Percentiles rank a stretch among this genome's conserved stretches.
Conservation (phyloP, 2,797 vertebrate genomes). For the Sarcophilus harrisii region DNA sequence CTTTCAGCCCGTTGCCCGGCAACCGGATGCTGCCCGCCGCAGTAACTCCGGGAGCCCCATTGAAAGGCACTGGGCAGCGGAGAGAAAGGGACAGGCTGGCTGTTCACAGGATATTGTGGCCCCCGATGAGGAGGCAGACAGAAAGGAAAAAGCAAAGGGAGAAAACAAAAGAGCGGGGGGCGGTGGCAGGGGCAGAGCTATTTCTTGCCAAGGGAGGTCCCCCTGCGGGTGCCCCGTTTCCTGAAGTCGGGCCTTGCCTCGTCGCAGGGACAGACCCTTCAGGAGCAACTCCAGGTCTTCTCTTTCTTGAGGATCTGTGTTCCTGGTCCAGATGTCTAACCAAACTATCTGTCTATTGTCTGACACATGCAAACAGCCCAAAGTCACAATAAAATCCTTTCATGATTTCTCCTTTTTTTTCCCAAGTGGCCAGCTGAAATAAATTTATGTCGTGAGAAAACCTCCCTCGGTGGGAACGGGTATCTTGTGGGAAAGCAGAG, state of each 20-base stretch:
- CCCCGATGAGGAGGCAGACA: constrained; percentile 30
- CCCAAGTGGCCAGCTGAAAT: constrained; percentile 72
- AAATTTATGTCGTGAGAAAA: constrained; percentile 52
- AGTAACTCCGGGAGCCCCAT: constrained; percentile 73
- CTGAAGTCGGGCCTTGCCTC: background rate
- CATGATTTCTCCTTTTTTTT: background rate
- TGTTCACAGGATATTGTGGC: constrained; percentile 56
- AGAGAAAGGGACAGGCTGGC: constrained; percentile 53
- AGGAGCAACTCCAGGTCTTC: constrained; percentile 57
- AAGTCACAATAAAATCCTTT: constrained; percentile 70
- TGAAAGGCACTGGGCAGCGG: constrained; percentile 70
- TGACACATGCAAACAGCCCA: constrained; percentile 62
- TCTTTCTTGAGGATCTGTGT: constrained; percentile 44
- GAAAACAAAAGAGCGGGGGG: constrained; percentile 39
- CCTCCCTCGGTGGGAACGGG: constrained; percentile 42
- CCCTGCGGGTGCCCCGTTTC: background rate
- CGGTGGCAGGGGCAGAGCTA: background rate
- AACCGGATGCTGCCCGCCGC: constrained; percentile 83
- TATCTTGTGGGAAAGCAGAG: constrained; percentile 54
- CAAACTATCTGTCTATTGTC: constrained; percentile 69
- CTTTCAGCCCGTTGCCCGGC: constrained; percentile 81
- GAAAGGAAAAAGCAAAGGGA: constrained; percentile 74
- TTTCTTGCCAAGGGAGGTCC: background rate
- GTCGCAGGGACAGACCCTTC: background rate
- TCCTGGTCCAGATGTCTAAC: constrained; percentile 63